Conservation (phyloP, 2,888 invertebrate genomes). For the Campoplex capitator region DNA sequence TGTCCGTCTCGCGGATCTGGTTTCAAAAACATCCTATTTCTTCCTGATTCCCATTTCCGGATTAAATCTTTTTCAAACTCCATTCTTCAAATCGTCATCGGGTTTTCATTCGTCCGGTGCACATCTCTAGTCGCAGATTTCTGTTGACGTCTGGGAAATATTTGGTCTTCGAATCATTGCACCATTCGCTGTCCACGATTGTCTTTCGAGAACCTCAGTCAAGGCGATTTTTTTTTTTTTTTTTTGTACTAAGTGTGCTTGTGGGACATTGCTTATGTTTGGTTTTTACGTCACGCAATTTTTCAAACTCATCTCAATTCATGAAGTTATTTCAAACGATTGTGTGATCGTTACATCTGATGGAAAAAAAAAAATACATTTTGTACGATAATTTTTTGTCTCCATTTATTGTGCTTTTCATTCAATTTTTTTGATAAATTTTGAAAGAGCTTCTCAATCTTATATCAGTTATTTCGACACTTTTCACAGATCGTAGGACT, state of each 20-base stretch:
- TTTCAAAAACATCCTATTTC: background rate
- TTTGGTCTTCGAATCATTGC: conserved; percentile 12
- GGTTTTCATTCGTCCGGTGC: conserved; percentile 7
- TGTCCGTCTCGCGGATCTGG: conserved; percentile 70
- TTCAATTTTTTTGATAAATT: background rate
- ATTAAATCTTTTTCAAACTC: conserved; percentile 1
- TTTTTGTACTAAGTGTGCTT: conserved; percentile 9
- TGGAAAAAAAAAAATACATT: background rate
- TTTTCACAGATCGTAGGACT: background rate
- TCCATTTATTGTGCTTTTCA: background rate
- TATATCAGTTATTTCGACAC: background rate
- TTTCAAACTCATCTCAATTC: background rate
- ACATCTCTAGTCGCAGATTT: conserved; percentile 23
- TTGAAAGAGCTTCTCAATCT: background rate
- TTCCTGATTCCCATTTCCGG: conserved; percentile 29
- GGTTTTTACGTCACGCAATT: background rate
- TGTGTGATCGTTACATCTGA: background rate
- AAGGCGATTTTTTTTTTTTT: background rate
- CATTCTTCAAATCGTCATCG: background rate
- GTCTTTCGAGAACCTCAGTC: conserved; percentile 12
- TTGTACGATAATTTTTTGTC: background rate
- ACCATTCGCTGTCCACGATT: background rate
- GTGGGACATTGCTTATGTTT: conserved; percentile 22
- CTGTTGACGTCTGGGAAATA: conserved; percentile 25
- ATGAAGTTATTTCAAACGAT: background rate